Evolutionary conservation across 2,113 vertebrate species (phyloP).

Genomic region (Misgurnus mizolepis): DNA sequence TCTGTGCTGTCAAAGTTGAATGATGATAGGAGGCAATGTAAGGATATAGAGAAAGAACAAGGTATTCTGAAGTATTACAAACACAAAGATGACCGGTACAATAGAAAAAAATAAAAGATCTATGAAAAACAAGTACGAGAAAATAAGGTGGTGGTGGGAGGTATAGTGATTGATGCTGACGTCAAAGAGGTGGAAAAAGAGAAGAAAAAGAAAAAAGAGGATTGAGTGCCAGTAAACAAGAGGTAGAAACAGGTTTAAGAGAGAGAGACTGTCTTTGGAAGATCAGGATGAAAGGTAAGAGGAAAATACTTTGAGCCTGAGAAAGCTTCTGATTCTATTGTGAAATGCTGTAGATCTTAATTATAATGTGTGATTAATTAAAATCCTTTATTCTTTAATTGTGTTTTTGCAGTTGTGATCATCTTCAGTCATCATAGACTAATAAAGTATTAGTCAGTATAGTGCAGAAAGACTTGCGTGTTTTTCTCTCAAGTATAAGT

Average conservation of each 20-base stretch:
- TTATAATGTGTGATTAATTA: not conserved
- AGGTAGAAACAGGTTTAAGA: not conserved
- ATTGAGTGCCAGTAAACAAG: not conserved
- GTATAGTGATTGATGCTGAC: slow-evolving; percentile 16
- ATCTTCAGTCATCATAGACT: no score
- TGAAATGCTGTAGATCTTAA: not conserved
- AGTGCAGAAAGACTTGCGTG: no score
- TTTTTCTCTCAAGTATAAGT: no score
- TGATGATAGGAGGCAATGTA: not conserved
- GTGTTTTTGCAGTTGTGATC: not conserved
- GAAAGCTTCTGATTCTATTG: not conserved
- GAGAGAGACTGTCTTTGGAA: slow-evolving; percentile 70
- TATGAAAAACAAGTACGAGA: slow-evolving; percentile 5
- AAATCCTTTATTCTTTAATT: not conserved
- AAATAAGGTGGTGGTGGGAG: slow-evolving; percentile 12
- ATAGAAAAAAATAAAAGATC: not conserved
- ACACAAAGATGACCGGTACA: not conserved
- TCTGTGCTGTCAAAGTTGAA: not conserved
- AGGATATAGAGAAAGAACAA: not conserved
- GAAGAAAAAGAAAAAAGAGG: not conserved
- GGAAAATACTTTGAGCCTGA: not conserved
- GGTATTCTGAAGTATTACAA: not conserved
- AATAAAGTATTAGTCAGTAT: no score
- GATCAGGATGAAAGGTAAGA: slow-evolving; percentile 67
- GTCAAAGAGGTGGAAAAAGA: slow-evolving; percentile 34